Conservation (phyloP, 2,113 vertebrate genomes). For the Boulengeromyrus knoepffleri region DNA sequence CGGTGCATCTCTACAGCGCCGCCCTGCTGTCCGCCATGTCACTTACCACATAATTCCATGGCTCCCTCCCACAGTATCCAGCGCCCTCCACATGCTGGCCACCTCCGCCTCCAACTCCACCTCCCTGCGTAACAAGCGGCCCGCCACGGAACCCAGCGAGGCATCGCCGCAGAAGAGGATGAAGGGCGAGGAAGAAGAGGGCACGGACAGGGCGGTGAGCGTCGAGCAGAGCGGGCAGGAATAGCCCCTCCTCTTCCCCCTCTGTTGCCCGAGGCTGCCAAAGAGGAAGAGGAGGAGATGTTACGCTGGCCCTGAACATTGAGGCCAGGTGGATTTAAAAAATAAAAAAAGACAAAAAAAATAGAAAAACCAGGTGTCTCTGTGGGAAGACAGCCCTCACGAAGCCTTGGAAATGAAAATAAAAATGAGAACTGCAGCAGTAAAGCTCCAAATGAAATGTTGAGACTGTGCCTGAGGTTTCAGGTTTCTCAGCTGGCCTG, state of each 20-base stretch:
- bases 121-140: conserved; percentile 86
- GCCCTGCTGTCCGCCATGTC: neutral
- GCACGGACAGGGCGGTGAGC: conserved; percentile 58
- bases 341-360: neutral
- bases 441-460: neutral
- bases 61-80: conserved; percentile 59
- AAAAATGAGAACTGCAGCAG: neutral
- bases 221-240: conserved; percentile 66
- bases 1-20: neutral
- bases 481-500: conserved; percentile 20
- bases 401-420: neutral
- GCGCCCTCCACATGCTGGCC: conserved; percentile 86
- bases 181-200: conserved; percentile 69
- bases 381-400: neutral
- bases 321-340: neutral
- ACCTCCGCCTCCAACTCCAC: conserved; percentile 83
- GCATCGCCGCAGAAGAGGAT: conserved; percentile 74
- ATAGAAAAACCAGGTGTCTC: neutral
- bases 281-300: neutral
- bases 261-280: neutral
- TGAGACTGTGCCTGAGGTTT: conserved; percentile 3
- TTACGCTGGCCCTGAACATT: neutral
- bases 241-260: conserved; percentile 43
- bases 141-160: conserved; percentile 70
- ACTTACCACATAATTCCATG: neutral